phyloP scores from a whole-genome alignment of 37 sponge, comb jelly and placozoan genomes.

The Amphimedon queenslandica region DNA sequence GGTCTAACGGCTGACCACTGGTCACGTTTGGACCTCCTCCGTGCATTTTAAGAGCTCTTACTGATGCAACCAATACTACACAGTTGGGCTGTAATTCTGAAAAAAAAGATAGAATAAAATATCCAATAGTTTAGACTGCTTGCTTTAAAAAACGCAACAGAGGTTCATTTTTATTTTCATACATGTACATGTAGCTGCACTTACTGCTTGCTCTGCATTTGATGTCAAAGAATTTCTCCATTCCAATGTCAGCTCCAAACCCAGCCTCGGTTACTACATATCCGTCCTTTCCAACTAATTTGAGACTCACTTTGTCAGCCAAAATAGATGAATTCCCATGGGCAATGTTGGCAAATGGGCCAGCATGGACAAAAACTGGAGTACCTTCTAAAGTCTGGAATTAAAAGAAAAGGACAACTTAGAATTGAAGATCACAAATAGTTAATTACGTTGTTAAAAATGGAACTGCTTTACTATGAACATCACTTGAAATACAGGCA shows the following conservation, averaged over 20 bases:
- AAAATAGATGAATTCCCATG: conserved; percentile 99
- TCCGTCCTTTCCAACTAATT: conserved; percentile 90
- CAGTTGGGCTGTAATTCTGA: conserved; percentile 89
- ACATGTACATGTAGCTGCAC: background rate
- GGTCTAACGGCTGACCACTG: conserved; percentile 78
- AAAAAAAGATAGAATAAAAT: background rate
- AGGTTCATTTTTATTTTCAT: background rate
- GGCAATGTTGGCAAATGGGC: conserved; percentile 99
- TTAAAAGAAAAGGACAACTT: too few relatives aligned
- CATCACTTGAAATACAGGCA: too few relatives aligned
- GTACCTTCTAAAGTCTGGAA: conserved; percentile 81
- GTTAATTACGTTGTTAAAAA: too few relatives aligned
- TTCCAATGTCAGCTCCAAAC: conserved; percentile 98
- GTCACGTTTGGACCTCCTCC: conserved; percentile 95
- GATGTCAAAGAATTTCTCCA: conserved; percentile 99
- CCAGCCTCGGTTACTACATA: conserved; percentile 99
- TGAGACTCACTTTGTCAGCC: conserved; percentile 93
- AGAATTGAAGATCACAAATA: too few relatives aligned
- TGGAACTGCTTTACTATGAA: too few relatives aligned
- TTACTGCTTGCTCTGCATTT: conserved; percentile 97
- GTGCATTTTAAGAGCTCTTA: conserved; percentile 99
- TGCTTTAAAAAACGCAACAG: too few relatives aligned
- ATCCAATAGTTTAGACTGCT: too few relatives aligned
- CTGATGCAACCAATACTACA: conserved; percentile 91
- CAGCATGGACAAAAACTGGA: conserved; percentile 98